Percentiles rank a stretch among this genome's conserved stretches.
phyloP scores from a whole-genome alignment of 2,888 invertebrate species.

The Caenorhabditis japonica region DNA sequence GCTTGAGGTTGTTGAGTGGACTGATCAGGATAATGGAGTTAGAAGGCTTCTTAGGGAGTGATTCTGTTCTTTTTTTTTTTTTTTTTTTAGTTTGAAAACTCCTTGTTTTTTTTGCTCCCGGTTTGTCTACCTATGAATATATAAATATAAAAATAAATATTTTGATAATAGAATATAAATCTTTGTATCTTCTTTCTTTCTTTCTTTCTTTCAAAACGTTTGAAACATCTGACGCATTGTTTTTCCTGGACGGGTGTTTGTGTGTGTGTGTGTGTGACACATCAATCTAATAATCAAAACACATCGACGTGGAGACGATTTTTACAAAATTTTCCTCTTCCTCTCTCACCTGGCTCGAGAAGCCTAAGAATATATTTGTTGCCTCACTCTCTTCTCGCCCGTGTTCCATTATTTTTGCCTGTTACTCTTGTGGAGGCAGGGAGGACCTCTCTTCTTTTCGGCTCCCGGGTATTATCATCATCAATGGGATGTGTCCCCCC shows the following conservation, averaged over 20 bases:
- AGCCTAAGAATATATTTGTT: slow-evolving; percentile 21
- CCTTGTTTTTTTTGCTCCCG: background rate
- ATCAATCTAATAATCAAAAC: slow-evolving; percentile 53
- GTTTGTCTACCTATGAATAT: background rate
- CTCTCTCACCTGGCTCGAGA: slow-evolving; percentile 44
- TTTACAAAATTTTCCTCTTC: slow-evolving; percentile 37
- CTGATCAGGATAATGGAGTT: slow-evolving; percentile 46
- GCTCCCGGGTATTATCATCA: slow-evolving; percentile 47
- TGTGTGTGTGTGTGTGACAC: slow-evolving; percentile 43
- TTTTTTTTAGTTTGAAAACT: background rate
- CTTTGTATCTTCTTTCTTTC: slow-evolving; percentile 3
- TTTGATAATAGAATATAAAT: no score
- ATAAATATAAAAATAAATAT: no score
- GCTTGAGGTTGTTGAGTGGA: slow-evolving; percentile 47
- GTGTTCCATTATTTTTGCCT: slow-evolving; percentile 47
- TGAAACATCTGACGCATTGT: slow-evolving; percentile 36
- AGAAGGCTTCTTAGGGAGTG: slow-evolving; percentile 27
- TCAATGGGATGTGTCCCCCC: slow-evolving; percentile 1
- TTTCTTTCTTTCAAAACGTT: background rate
- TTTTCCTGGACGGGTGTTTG: slow-evolving; percentile 30
- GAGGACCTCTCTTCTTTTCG: slow-evolving; percentile 42
- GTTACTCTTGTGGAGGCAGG: slow-evolving; percentile 43
- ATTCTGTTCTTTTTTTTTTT: background rate
- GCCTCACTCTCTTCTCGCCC: slow-evolving; percentile 36
- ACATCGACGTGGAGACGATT: slow-evolving; percentile 28